Base-by-base conservation (phyloP, 1,140 invertebrate species). In the Kradibia gibbosae region DNA sequence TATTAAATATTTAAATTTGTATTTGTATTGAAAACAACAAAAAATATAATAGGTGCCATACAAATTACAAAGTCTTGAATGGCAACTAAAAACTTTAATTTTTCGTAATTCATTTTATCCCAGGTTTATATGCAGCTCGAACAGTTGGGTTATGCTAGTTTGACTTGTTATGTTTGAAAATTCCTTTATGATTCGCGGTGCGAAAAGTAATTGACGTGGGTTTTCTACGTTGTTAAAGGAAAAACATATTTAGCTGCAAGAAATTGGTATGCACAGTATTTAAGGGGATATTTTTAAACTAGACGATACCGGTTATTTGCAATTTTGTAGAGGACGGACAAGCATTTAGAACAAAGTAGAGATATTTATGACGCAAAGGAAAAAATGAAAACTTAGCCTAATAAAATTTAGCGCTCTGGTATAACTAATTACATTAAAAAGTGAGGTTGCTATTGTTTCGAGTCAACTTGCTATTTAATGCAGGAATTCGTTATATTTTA, bases 351-450 rank as follows among this genome's bases (percentile, higher is more conserved):
- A 25, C 45, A 76, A 76, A 76, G n/a, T 17, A 48, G 39, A n/a
- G n/a, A 55, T 42, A 20, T 75, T 75, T 75, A 75, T 25, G 73
- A 25, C 15, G 72, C 31, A 3, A 39, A 36, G 7, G 17, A 42
- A 28, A 62, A 28, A 62, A 5, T 60, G 57, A 5, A 78, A 78
- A 15, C 25, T n/a, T 78, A 50, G 20, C 42, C 20, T 67, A 78
- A 78, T 78, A 48, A 78, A 78, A 78, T 50, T 65, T 39, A 78
- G 50, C 75, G 48, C 11, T 42, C 8, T 25, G n/a, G 20, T 39
- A 39, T 36, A 67, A 39, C 34, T 39, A n/a, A 39, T 17, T 39
- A 39, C 34, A 39, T 67, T 67, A 67, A 67, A 67, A 39, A 36
- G 62, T n/a, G 20, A 22, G 39, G 36, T 67, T 36, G n/a, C 39